Percentiles rank a stretch among this genome's conserved stretches.
These are phyloP conservation scores for Cyprinodon variegatus DNA, from an alignment of 2,113 vertebrate species.

Conservation along the genomic window DNA sequence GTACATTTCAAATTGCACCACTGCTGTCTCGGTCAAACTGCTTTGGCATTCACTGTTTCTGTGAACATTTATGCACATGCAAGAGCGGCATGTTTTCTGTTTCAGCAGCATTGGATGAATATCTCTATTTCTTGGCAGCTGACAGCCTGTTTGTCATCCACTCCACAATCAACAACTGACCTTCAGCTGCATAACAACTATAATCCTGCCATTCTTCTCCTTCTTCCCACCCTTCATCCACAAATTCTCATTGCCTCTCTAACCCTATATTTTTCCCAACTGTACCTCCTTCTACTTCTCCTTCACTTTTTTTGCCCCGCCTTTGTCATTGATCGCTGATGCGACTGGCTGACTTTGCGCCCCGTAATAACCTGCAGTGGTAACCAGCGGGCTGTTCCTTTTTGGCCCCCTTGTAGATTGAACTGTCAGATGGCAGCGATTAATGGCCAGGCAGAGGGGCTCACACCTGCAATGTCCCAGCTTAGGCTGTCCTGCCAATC, in stretches of 20 bases:
- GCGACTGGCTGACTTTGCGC: slow-evolving; percentile 98
- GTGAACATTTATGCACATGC: slow-evolving; percentile 61
- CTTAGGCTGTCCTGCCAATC: slow-evolving; percentile 27
- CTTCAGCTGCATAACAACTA: slow-evolving; percentile 87
- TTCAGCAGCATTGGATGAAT: slow-evolving; percentile 80
- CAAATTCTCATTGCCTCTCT: slow-evolving; percentile 48
- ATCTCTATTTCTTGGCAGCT: slow-evolving; percentile 89
- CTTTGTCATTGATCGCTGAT: slow-evolving; percentile 99
- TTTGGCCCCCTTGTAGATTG: slow-evolving; percentile 89
- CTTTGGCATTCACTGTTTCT: slow-evolving; percentile 54
- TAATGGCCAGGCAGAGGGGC: slow-evolving; percentile 95
- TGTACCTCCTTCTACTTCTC: slow-evolving; percentile 44
- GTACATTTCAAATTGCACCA: slow-evolving; percentile 84
- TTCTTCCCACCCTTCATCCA: slow-evolving; percentile 46
- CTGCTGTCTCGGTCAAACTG: slow-evolving; percentile 77
- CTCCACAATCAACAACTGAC: slow-evolving; percentile 87
- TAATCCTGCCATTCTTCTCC: slow-evolving; percentile 53
- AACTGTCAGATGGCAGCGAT: slow-evolving; percentile 99
- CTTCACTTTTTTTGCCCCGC: slow-evolving; percentile 74
- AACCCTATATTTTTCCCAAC: slow-evolving; percentile 49
- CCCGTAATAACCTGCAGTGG: slow-evolving; percentile 99
- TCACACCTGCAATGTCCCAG: slow-evolving; percentile 83
- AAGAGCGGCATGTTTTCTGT: slow-evolving; percentile 80
- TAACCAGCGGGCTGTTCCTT: slow-evolving; percentile 73
- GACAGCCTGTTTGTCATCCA: slow-evolving; percentile 98